Base-by-base conservation (phyloP, 2,797 vertebrate species). In the Falco naumanni region DNA sequence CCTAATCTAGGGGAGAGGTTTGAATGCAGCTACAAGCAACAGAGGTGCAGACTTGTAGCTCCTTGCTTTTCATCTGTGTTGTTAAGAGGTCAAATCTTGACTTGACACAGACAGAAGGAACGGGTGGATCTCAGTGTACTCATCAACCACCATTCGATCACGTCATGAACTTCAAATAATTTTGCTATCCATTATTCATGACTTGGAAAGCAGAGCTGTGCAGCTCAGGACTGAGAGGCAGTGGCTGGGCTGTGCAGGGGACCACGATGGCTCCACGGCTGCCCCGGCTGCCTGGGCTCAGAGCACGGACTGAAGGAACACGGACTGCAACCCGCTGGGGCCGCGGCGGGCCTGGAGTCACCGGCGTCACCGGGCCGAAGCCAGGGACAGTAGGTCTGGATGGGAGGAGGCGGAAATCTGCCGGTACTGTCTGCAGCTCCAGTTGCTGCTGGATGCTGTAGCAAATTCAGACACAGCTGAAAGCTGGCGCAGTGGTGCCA, bases 201-300 rank as follows among this genome's bases (percentile, higher is more conserved):
- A 59, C 54, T 53, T 54, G 29, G 33, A 86, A 90, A 80, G 82
- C 48, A 83, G 61, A 70, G 17, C 22, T 1, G 4, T 45, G 41
- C 56, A 64, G 50, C 48, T 70, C 70, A 65, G 39, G 53, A 90
- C 28, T 54, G 50, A 77, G 43, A 88, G 29, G 45, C 53, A 83
- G 60, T 39, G 60, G n/a, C 47, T 70, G 34, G 45, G 26, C 34
- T 69, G 87, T 18, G 48, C 15, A 48, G 34, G 31, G 28, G 94
- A 60, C 39, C 10, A 59, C 0, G 0, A 45, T 7, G 18, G 68
- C 41, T 80, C 56, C 34, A 31, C 0, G 1, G 56, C 64, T 70
- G 64, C 18, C 16, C 41, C 45, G 45, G 63, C 3, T 51, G 41
- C 31, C 53, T 31, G 45, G 33, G 28, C 53, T 51, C 29, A 77